These are phyloP conservation scores for Ptychochromis oligacanthus DNA, from an alignment of 2,113 vertebrate species.

Conservation along the genomic window DNA sequence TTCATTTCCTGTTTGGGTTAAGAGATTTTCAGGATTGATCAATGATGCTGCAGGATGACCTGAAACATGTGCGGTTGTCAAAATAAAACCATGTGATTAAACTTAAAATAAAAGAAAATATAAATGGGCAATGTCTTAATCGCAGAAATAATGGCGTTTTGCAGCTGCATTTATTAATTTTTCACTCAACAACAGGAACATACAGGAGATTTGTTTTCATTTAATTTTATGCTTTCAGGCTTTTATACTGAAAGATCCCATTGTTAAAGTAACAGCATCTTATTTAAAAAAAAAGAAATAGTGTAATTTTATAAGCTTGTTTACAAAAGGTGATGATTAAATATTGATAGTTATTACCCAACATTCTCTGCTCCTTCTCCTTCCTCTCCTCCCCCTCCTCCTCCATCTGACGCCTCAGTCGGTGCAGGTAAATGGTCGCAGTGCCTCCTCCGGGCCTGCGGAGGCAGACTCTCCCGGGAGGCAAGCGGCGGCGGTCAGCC, in stretches of 20 bases:
- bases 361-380: constrained; percentile 27
- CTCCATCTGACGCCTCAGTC: constrained; percentile 53
- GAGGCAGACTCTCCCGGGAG: constrained; percentile 71
- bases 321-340: background rate
- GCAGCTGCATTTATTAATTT: background rate
- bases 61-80: too few species aligned
- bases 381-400: constrained; percentile 17
- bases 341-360: constrained; percentile 23
- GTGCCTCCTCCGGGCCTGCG: constrained; percentile 51
- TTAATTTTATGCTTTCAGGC: background rate
- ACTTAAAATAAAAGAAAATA: background rate
- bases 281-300: background rate
- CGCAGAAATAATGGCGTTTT: too few species aligned
- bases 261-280: background rate
- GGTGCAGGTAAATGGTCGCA: constrained; percentile 75
- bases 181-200: too few species aligned
- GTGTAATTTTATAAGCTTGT: too few species aligned
- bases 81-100: too few species aligned
- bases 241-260: background rate
- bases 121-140: too few species aligned
- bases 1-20: background rate
- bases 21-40: background rate
- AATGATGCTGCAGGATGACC: background rate
- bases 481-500: constrained; percentile 66
- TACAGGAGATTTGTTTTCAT: accelerated